These are phyloP conservation scores for Bos indicus DNA, from an alignment of 2,113 vertebrate genomes.

Conservation along the genomic window DNA sequence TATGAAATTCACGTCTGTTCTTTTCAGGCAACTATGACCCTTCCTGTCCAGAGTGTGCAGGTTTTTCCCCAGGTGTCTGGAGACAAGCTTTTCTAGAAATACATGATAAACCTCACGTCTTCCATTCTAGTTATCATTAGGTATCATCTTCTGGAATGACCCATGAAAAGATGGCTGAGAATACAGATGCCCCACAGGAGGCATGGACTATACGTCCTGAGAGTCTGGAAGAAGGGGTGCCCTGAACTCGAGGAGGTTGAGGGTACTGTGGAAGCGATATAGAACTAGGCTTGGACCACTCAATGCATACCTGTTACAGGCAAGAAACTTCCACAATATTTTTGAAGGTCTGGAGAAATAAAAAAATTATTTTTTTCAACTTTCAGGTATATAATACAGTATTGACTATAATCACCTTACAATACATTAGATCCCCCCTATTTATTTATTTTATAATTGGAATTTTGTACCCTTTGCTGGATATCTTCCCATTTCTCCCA, in stretches of 20 bases:
- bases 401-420: background rate
- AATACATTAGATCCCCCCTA: background rate
- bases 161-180: background rate
- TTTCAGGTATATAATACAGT: background rate
- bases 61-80: background rate
- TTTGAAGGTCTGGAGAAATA: background rate
- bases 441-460: background rate
- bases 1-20: background rate
- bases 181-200: background rate
- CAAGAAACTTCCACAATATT: background rate
- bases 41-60: background rate
- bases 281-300: background rate
- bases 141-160: background rate
- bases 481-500: background rate
- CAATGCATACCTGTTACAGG: background rate
- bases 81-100: background rate
- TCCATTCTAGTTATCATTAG: background rate
- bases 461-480: background rate
- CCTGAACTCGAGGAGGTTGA: background rate
- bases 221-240: background rate
- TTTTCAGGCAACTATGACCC: background rate
- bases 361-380: background rate
- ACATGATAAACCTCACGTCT: background rate
- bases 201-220: background rate
- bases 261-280: background rate